Conservation (phyloP, 2,888 invertebrate species). For the Miltochrista miniata region DNA sequence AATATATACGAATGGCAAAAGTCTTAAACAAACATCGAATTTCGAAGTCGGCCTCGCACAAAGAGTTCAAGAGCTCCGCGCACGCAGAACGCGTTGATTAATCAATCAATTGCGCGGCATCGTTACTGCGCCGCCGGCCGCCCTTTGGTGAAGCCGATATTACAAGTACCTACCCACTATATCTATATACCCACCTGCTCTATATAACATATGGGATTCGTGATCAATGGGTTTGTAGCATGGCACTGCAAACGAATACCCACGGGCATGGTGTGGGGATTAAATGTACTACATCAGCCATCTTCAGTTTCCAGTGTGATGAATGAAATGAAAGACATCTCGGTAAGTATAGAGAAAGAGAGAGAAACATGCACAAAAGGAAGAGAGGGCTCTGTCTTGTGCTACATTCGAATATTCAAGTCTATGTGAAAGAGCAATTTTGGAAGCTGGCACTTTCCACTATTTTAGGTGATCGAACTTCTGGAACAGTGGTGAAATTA, state of each 20-base stretch:
- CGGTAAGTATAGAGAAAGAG: too few relatives aligned
- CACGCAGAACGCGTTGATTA: slow-evolving; percentile 46
- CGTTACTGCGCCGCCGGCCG: slow-evolving; percentile 44
- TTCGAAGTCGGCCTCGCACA: slow-evolving; percentile 39
- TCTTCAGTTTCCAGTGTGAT: background rate
- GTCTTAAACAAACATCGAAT: slow-evolving; percentile 49
- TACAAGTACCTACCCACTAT: slow-evolving; percentile 15
- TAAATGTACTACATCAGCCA: background rate
- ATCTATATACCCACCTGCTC: slow-evolving; percentile 11
- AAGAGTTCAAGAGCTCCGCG: slow-evolving; percentile 33
- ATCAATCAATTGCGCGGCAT: slow-evolving; percentile 41
- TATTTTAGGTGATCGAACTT: too few relatives aligned
- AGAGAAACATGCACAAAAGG: too few relatives aligned
- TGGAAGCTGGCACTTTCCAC: too few relatives aligned
- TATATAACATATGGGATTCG: slow-evolving; percentile 7
- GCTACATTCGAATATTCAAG: too few relatives aligned
- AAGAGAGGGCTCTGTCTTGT: too few relatives aligned
- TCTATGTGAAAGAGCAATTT: too few relatives aligned
- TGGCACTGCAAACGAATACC: slow-evolving; percentile 7
- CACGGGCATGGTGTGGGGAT: background rate
- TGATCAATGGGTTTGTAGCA: slow-evolving; percentile 8
- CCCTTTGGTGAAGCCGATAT: slow-evolving; percentile 32
- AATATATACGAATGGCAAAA: slow-evolving; percentile 22
- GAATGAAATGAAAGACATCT: background rate
- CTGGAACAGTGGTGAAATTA: too few relatives aligned